phyloP scores from a whole-genome alignment of 2,113 vertebrate genomes.

The Sander vitreus region DNA sequence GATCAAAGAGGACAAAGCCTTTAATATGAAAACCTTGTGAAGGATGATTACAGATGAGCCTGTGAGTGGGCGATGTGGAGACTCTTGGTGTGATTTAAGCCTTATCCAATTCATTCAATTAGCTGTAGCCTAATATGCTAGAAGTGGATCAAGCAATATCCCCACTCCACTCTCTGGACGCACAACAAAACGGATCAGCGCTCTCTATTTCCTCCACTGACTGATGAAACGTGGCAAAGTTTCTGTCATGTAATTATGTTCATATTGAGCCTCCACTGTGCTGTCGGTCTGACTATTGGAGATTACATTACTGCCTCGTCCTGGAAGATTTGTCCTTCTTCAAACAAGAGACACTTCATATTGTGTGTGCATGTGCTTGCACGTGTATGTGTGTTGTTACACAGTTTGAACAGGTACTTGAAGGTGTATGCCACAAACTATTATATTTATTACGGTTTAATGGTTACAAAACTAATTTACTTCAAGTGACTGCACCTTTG shows the following conservation, averaged over 20 bases:
- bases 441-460: background rate
- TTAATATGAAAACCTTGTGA: conserved; percentile 31
- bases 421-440: background rate
- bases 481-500: background rate
- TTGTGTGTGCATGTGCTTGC: background rate
- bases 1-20: background rate
- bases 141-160: conserved; percentile 64
- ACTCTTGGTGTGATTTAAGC: conserved; percentile 25
- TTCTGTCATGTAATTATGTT: conserved; percentile 74
- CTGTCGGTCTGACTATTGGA: conserved; percentile 55
- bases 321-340: conserved; percentile 35
- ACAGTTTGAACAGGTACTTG: background rate
- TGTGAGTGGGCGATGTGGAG: conserved; percentile 28
- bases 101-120: conserved; percentile 67
- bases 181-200: conserved; percentile 53
- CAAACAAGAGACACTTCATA: conserved; percentile 31
- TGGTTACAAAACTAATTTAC: background rate
- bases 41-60: conserved; percentile 44
- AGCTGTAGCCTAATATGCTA: conserved; percentile 44
- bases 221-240: conserved; percentile 66
- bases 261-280: conserved; percentile 43
- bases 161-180: conserved; percentile 27
- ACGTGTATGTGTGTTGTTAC: background rate
- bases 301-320: conserved; percentile 68
- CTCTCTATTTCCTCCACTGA: conserved; percentile 41